A percentile compares a stretch with the other conserved stretches of the same genome.
Conservation (phyloP, 1,140 invertebrate species). For the Dreissena polymorpha region DNA sequence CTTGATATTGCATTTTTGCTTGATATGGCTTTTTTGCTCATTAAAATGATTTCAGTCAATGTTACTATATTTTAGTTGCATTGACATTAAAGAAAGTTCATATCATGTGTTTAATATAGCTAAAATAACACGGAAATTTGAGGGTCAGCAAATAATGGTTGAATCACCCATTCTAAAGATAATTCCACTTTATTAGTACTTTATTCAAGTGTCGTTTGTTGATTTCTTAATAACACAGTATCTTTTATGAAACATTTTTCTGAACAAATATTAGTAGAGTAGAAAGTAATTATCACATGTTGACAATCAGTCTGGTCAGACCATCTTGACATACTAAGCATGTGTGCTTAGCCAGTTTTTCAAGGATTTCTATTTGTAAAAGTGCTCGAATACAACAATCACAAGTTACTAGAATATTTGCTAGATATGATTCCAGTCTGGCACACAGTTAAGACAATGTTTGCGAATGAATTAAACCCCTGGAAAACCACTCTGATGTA, state of each 20-base stretch:
- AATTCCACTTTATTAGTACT: not conserved
- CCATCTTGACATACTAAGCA: not conserved
- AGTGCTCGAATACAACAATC: not conserved
- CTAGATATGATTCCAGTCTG: not conserved
- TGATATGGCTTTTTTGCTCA: no score
- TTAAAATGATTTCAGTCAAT: no score
- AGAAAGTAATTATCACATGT: not conserved
- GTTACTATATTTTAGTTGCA: no score
- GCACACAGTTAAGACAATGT: not conserved
- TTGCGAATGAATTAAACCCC: not conserved
- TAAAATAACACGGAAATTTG: not conserved
- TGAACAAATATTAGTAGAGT: not conserved
- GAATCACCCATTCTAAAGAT: not conserved
- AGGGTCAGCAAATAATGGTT: not conserved
- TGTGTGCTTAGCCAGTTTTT: not conserved
- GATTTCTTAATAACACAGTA: slow-evolving; percentile 1
- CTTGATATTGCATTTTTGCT: no score
- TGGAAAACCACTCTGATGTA: slow-evolving; percentile 4
- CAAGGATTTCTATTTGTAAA: slow-evolving; percentile 1
- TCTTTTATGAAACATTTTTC: not conserved
- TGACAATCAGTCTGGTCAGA: not conserved
- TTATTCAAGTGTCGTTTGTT: not conserved
- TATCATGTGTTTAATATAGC: no score
- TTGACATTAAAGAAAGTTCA: no score
- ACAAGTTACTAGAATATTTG: slow-evolving; percentile 7